Conservation (phyloP, 2,888 invertebrate genomes). For the Pyrocoelia pectoralis region DNA sequence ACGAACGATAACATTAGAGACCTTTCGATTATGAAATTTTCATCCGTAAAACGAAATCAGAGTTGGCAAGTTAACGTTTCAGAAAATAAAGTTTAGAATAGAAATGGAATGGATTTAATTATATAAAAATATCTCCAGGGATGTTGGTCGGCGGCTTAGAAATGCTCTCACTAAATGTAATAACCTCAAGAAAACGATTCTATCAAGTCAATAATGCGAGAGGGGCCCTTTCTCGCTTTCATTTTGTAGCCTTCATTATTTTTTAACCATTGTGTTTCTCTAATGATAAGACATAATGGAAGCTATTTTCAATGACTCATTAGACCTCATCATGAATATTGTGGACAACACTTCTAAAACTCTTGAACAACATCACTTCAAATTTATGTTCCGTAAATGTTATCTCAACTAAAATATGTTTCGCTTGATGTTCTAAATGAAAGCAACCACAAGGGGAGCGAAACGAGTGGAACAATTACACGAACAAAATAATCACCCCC, state of each 20-base stretch:
- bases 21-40: too few relatives aligned
- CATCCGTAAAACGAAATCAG: neutral
- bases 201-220: slow-evolving; percentile 13
- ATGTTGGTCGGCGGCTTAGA: slow-evolving; percentile 19
- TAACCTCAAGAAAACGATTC: slow-evolving; percentile 18
- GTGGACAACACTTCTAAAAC: too few relatives aligned
- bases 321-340: neutral
- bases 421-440: too few relatives aligned
- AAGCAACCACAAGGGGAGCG: too few relatives aligned
- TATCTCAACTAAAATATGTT: too few relatives aligned
- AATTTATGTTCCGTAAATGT: too few relatives aligned
- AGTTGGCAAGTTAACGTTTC: neutral
- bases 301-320: neutral
- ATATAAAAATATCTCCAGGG: slow-evolving; percentile 25
- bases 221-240: slow-evolving; percentile 2
- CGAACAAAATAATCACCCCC: too few relatives aligned
- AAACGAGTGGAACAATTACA: too few relatives aligned
- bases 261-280: slow-evolving; percentile 15
- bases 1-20: too few relatives aligned
- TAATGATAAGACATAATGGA: slow-evolving; percentile 20
- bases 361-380: too few relatives aligned
- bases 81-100: slow-evolving; percentile 1
- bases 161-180: slow-evolving; percentile 19
- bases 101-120: slow-evolving; percentile 25
- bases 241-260: slow-evolving; percentile 21